These are phyloP conservation scores for Gobio occitaniae DNA, from an alignment of 2,797 vertebrate genomes.

Conservation along the genomic window DNA sequence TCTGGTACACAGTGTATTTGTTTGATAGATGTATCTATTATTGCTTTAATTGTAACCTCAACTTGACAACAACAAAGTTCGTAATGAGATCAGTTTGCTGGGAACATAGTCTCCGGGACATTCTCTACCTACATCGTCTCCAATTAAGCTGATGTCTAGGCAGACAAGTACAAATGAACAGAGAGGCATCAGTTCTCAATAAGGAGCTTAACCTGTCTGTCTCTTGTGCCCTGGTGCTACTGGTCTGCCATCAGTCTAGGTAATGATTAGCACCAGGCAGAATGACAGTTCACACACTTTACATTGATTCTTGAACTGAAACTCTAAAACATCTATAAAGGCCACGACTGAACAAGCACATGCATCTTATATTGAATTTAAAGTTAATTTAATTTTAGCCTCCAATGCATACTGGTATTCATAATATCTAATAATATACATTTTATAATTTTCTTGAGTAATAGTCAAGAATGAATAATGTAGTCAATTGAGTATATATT, in stretches of 20 bases:
- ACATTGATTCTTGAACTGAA: not conserved
- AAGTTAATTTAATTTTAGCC: not conserved
- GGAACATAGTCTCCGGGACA: not conserved
- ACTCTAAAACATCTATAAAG: slow-evolving; percentile 10
- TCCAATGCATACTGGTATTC: not conserved
- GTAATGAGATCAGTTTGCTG: not conserved
- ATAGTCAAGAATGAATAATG: not conserved
- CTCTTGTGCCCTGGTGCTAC: not conserved
- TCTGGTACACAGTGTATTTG: not conserved
- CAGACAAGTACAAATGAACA: slow-evolving; percentile 17
- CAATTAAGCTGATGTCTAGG: not conserved
- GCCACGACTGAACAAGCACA: not conserved
- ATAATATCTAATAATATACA: not conserved
- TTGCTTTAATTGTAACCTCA: not conserved
- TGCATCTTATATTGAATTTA: not conserved
- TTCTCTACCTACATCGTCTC: not conserved
- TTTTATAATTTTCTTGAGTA: not conserved
- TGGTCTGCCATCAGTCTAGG: slow-evolving; percentile 20
- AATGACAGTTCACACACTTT: slow-evolving; percentile 9
- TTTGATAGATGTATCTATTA: not conserved
- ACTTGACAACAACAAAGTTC: not conserved
- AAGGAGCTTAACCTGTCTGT: slow-evolving; percentile 22
- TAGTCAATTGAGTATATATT: not conserved
- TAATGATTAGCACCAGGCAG: not conserved
- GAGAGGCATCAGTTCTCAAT: not conserved